Evolutionary conservation across 2,888 invertebrate genomes (phyloP).

Genomic region (Anodontia alba): DNA sequence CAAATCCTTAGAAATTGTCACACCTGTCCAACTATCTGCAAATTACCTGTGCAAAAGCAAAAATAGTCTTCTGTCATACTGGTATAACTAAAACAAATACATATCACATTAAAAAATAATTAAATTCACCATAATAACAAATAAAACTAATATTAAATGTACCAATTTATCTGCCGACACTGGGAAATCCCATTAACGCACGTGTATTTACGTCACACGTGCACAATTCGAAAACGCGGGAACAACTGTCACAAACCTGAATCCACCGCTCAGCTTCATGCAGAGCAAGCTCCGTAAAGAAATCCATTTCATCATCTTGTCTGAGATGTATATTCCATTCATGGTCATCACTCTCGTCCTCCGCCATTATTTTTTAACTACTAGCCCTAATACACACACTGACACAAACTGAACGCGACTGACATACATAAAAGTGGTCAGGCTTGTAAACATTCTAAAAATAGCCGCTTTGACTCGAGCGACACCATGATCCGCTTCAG

Average conservation of each 20-base stretch:
- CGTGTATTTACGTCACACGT: slow-evolving; percentile 28
- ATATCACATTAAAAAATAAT: too few species aligned
- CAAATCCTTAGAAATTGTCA: too few species aligned
- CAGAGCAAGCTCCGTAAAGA: slow-evolving; percentile 83
- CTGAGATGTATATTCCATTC: slow-evolving; percentile 68
- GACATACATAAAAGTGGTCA: slow-evolving; percentile 9
- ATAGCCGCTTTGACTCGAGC: background rate
- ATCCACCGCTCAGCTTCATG: slow-evolving; percentile 84
- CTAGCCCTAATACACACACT: slow-evolving; percentile 1
- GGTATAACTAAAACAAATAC: too few species aligned
- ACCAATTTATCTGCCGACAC: too few species aligned
- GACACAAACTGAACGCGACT: background rate
- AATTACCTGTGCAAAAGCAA: too few species aligned
- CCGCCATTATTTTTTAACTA: slow-evolving; percentile 46
- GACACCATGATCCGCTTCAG: background rate
- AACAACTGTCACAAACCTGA: slow-evolving; percentile 74
- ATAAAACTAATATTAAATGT: too few species aligned
- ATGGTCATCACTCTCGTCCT: slow-evolving; percentile 58
- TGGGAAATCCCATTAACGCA: background rate
- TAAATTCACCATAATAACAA: too few species aligned
- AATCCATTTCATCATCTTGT: slow-evolving; percentile 83
- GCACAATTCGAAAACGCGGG: slow-evolving; percentile 43
- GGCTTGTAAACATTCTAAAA: slow-evolving; percentile 7
- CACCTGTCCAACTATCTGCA: too few species aligned
- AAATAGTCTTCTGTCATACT: too few species aligned